Conservation (phyloP, 2,888 invertebrate species). For the Embidobia sp. region DNA sequence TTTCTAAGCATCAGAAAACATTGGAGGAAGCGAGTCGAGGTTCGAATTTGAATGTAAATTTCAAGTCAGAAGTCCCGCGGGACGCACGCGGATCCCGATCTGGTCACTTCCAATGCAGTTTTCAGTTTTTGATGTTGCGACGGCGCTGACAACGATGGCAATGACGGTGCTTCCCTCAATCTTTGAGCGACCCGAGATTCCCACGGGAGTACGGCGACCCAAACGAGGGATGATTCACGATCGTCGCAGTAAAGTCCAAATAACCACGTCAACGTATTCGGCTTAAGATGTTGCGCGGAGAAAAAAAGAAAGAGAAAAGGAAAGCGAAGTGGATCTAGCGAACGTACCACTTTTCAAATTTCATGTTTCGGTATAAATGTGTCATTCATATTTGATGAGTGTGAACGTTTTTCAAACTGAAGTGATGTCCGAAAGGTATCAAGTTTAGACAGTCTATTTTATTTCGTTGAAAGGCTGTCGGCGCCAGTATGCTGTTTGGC, state of each 20-base stretch:
- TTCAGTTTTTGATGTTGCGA: slow-evolving; percentile 69
- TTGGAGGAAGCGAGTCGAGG: slow-evolving; percentile 51
- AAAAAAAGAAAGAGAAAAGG: slow-evolving; percentile 35
- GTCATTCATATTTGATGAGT: slow-evolving; percentile 46
- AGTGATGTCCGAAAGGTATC: slow-evolving; percentile 23
- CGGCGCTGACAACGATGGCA: slow-evolving; percentile 64
- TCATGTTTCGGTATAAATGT: slow-evolving; percentile 41
- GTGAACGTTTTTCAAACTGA: slow-evolving; percentile 26
- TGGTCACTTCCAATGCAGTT: slow-evolving; percentile 80
- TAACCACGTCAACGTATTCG: slow-evolving; percentile 76
- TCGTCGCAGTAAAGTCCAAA: slow-evolving; percentile 75
- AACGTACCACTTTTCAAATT: slow-evolving; percentile 49
- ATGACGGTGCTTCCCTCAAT: slow-evolving; percentile 76
- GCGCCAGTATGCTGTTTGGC: background rate
- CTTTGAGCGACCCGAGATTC: slow-evolving; percentile 75
- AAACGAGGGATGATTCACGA: slow-evolving; percentile 69
- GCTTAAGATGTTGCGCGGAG: slow-evolving; percentile 59
- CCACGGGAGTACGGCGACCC: slow-evolving; percentile 70
- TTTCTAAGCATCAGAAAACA: slow-evolving; percentile 71
- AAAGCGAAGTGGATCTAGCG: slow-evolving; percentile 32
- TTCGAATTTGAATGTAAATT: slow-evolving; percentile 80
- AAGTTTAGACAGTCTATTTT: slow-evolving; percentile 9
- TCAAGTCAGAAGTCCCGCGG: slow-evolving; percentile 70
- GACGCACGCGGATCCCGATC: slow-evolving; percentile 74
- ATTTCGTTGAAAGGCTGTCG: slow-evolving; percentile 23